Conservation (phyloP, 2,797 vertebrate species). For the Pseudomugil tenellus region DNA sequence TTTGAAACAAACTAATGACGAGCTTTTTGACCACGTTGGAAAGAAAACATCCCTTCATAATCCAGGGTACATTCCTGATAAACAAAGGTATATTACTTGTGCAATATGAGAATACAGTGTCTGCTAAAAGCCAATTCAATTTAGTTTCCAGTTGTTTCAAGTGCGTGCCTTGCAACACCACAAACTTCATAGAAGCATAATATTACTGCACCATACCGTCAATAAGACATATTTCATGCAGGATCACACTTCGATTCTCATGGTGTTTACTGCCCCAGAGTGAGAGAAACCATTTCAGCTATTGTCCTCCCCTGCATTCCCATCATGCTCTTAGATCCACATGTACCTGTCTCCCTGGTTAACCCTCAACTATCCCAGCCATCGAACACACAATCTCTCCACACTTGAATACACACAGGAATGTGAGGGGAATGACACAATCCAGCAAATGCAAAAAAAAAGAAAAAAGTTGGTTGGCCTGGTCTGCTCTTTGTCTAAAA, state of each 20-base stretch:
- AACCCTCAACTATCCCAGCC: slow-evolving; percentile 46
- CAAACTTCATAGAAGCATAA: neutral
- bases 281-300: slow-evolving; percentile 43
- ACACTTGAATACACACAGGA: slow-evolving; percentile 80
- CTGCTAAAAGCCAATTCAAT: neutral
- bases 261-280: slow-evolving; percentile 32
- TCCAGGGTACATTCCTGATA: neutral
- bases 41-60: neutral
- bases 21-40: neutral
- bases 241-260: slow-evolving; percentile 34
- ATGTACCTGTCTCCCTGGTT: slow-evolving; percentile 73
- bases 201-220: neutral
- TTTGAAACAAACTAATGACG: slow-evolving; percentile 1
- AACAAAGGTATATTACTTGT: neutral
- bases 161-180: neutral
- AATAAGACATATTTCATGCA: slow-evolving; percentile 33
- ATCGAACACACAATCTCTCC: slow-evolving; percentile 37
- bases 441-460: slow-evolving; percentile 46
- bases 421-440: slow-evolving; percentile 79
- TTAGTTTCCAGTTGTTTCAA: neutral
- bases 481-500: slow-evolving; percentile 55
- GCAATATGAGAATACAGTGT: neutral
- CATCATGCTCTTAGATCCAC: slow-evolving; percentile 46
- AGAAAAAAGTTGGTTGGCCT: slow-evolving; percentile 50
- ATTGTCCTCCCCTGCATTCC: neutral